A percentile compares a stretch with the other conserved stretches of the same genome.
Conservation (phyloP, 2,888 invertebrate species). For the Andrena minutula region DNA sequence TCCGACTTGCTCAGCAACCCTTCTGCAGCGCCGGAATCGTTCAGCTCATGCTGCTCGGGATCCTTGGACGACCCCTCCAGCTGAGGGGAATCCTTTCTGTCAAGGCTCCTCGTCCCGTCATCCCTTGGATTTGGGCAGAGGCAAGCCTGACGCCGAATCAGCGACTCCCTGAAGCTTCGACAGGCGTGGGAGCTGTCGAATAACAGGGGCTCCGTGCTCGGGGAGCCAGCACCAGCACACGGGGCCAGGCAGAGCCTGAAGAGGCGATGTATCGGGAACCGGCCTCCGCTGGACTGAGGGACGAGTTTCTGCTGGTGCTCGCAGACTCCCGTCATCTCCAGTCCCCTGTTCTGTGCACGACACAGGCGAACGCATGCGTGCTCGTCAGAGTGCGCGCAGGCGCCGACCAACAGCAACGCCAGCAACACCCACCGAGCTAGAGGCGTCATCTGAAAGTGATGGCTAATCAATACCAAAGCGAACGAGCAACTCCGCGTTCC, state of each 20-base stretch:
- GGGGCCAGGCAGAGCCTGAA: conserved; percentile 58
- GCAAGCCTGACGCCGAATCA: conserved; percentile 23
- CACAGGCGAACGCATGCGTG: conserved; percentile 68
- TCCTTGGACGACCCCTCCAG: not conserved
- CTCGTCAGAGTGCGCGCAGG: conserved; percentile 53
- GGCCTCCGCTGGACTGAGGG: conserved; percentile 69
- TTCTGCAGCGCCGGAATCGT: not conserved
- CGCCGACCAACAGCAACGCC: conserved; percentile 70
- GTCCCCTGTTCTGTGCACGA: conserved; percentile 38
- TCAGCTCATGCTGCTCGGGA: not conserved
- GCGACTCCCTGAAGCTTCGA: conserved; percentile 21
- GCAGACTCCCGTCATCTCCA: conserved; percentile 49
- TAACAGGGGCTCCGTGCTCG: conserved; percentile 22
- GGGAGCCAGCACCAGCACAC: conserved; percentile 30
- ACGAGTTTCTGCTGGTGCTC: conserved; percentile 33
- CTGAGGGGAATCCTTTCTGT: not conserved
- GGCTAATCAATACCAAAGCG: conserved; percentile 83
- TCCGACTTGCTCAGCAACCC: not conserved
- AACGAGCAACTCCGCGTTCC: conserved; percentile 65
- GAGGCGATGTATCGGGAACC: conserved; percentile 61
- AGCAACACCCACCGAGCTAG: conserved; percentile 75
- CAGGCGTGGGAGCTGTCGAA: conserved; percentile 29
- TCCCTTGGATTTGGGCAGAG: not conserved
- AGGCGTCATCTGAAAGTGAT: conserved; percentile 83
- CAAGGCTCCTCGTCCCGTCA: not conserved